These are phyloP conservation scores for Gobio gobio DNA, from an alignment of 2,113 vertebrate genomes.

Conservation along the genomic window DNA sequence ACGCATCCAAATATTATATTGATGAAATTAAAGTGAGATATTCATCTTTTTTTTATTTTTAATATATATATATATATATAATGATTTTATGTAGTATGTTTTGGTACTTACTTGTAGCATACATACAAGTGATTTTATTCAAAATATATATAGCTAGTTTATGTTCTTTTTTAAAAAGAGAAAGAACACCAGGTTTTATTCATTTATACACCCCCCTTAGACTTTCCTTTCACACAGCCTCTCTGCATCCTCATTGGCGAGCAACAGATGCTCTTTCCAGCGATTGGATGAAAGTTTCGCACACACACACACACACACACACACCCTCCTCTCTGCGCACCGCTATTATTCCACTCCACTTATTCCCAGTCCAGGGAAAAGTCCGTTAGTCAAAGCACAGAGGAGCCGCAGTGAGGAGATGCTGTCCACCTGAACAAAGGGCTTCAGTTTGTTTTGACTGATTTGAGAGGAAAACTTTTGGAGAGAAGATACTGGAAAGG, in stretches of 20 bases:
- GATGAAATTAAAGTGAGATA: background rate
- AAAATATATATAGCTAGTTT: too few relatives aligned
- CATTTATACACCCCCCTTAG: constrained; percentile 19
- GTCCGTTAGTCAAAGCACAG: constrained; percentile 45
- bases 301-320: background rate
- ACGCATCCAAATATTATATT: background rate
- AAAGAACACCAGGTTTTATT: background rate
- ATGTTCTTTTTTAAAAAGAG: background rate
- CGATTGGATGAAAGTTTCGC: constrained; percentile 78
- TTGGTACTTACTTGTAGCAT: background rate
- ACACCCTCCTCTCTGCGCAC: constrained; percentile 48
- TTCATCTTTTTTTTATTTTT: background rate
- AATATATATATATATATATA: background rate
- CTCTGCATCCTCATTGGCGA: constrained; percentile 70
- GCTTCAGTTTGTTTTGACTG: background rate
- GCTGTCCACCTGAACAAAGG: constrained; percentile 21
- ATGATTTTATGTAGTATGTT: background rate
- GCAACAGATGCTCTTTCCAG: constrained; percentile 64
- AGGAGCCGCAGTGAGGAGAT: constrained; percentile 20
- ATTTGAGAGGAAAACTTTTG: background rate
- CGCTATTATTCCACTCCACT: constrained; percentile 65
- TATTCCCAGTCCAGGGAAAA: constrained; percentile 30
- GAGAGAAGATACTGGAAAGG: background rate
- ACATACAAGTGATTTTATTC: background rate
- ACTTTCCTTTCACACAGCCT: constrained; percentile 60